phyloP scores from a whole-genome alignment of 2,797 vertebrate genomes.

The Esox masquinongy region DNA sequence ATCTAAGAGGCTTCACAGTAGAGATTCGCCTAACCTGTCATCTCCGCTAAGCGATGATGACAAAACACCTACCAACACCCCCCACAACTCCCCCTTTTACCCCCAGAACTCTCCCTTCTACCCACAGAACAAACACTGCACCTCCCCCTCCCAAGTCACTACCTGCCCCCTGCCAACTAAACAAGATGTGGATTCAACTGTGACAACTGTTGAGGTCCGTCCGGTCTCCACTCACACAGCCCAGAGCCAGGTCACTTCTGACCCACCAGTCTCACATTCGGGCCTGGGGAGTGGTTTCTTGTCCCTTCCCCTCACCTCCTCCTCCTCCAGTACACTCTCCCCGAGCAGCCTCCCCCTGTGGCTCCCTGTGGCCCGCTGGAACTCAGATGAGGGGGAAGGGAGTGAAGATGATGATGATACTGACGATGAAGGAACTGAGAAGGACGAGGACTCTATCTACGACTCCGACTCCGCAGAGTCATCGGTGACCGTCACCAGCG shows the following conservation, averaged over 20 bases:
- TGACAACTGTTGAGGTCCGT: not conserved
- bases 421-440: constrained; percentile 72
- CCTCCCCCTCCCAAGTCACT: not conserved
- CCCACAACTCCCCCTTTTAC: constrained; percentile 36
- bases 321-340: constrained; percentile 23
- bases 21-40: not conserved
- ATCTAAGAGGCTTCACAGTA: not conserved
- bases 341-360: not conserved
- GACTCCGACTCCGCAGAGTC: constrained; percentile 80
- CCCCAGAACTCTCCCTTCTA: constrained; percentile 30
- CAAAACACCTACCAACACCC: constrained; percentile 65
- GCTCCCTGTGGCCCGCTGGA: constrained; percentile 58
- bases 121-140: not conserved
- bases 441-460: constrained; percentile 71
- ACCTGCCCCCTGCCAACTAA: not conserved
- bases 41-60: constrained; percentile 52
- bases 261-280: not conserved
- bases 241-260: not conserved
- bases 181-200: not conserved
- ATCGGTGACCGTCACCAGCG: constrained; percentile 76
- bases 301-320: constrained; percentile 25
- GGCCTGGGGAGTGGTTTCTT: not conserved
- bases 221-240: constrained; percentile 5
- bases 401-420: constrained; percentile 56
- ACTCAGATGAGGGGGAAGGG: constrained; percentile 50